phyloP scores from a whole-genome alignment of 2,797 vertebrate genomes.

The Neosilurus mollespiculum region DNA sequence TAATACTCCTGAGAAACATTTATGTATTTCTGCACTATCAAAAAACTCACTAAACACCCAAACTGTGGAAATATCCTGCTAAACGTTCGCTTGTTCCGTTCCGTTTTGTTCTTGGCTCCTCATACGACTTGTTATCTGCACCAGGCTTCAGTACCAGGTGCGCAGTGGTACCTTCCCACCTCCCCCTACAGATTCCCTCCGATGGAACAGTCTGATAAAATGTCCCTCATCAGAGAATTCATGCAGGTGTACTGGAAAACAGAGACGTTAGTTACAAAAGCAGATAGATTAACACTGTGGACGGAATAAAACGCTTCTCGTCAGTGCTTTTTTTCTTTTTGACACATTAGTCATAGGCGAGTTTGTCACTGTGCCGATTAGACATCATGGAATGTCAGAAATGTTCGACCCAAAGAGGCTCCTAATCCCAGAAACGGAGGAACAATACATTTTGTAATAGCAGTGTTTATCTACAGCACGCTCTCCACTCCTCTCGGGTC shows the following conservation, averaged over 20 bases:
- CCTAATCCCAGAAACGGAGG: conserved; percentile 19
- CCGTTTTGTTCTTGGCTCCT: conserved; percentile 47
- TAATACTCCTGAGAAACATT: neutral
- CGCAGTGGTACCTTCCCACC: conserved; percentile 55
- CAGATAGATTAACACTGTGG: neutral
- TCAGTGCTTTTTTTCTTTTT: neutral
- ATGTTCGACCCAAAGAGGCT: conserved; percentile 10
- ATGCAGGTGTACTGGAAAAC: conserved; percentile 55
- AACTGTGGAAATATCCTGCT: conserved; percentile 44
- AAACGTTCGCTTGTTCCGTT: conserved; percentile 11
- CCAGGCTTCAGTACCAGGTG: conserved; percentile 57
- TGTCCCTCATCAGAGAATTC: conserved; percentile 45
- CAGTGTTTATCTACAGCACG: neutral
- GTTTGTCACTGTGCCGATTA: neutral
- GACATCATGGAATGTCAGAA: conserved; percentile 33
- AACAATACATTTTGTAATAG: neutral
- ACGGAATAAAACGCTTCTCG: neutral
- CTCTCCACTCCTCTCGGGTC: neutral
- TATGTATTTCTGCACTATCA: conserved; percentile 24
- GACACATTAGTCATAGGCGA: neutral
- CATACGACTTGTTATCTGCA: conserved; percentile 56
- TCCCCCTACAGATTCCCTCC: conserved; percentile 48
- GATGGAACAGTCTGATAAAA: conserved; percentile 56
- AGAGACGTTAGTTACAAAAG: conserved; percentile 27
- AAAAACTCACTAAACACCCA: conserved; percentile 1